These are phyloP conservation scores for Halcyon senegalensis DNA, from an alignment of 2,113 vertebrate species.

Conservation along the genomic window DNA sequence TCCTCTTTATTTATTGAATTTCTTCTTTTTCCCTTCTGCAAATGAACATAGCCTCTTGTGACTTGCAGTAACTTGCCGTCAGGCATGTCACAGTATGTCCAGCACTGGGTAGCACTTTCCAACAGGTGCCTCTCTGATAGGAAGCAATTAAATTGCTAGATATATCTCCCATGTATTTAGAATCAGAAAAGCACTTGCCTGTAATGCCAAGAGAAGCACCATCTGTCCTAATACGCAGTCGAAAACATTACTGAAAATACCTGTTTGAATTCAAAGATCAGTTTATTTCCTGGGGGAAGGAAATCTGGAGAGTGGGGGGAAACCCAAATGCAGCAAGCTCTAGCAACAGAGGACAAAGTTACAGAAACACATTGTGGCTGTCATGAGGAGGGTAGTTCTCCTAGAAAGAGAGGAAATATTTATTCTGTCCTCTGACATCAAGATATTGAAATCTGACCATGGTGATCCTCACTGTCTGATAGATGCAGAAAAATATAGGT, in stretches of 20 bases:
- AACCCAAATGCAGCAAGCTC: neutral
- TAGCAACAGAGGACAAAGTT: neutral
- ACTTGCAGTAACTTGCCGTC: neutral
- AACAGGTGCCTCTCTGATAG: neutral
- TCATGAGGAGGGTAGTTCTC: neutral
- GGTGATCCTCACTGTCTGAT: neutral
- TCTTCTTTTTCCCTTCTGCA: neutral
- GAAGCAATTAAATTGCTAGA: neutral
- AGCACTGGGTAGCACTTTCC: neutral
- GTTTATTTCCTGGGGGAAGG: neutral
- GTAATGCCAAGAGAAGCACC: neutral
- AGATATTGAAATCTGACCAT: neutral
- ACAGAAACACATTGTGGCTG: neutral
- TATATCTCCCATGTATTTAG: neutral
- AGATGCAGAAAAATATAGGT: neutral
- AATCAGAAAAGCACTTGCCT: neutral
- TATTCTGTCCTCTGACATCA: neutral
- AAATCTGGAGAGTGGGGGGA: neutral
- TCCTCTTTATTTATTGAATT: neutral
- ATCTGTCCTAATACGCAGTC: neutral
- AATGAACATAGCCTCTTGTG: neutral
- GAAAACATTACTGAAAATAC: neutral
- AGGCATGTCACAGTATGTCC: neutral
- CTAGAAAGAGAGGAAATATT: neutral
- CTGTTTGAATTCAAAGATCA: constrained; percentile 4